phyloP scores from a whole-genome alignment of 2,113 vertebrate genomes.

The Nothobranchius kuhntae region DNA sequence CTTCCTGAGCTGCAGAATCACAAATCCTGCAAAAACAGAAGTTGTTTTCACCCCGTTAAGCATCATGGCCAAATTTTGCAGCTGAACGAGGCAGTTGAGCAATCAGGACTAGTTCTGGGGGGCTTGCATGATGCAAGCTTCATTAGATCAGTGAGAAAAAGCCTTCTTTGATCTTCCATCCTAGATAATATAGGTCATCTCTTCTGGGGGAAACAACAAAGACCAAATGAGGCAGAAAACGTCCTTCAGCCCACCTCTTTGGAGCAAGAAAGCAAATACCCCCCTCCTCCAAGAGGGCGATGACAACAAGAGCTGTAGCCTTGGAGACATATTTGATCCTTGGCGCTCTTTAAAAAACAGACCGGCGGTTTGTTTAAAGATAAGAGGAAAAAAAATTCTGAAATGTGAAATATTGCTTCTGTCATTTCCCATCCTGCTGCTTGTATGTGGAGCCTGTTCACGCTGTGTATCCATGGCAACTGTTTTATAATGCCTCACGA shows the following conservation, averaged over 20 bases:
- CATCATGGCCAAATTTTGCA: constrained; percentile 48
- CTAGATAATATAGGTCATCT: constrained; percentile 76
- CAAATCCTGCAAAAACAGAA: constrained; percentile 44
- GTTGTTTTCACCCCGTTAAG: constrained; percentile 37
- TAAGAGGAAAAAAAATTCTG: constrained; percentile 9
- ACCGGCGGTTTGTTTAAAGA: constrained; percentile 21
- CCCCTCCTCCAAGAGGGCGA: constrained; percentile 1
- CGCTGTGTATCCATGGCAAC: constrained; percentile 76
- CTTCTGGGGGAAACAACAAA: constrained; percentile 74
- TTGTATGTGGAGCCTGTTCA: constrained; percentile 66
- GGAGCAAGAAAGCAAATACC: constrained; percentile 48
- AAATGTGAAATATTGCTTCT: constrained; percentile 66
- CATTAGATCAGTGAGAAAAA: constrained; percentile 54
- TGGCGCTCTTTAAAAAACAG: constrained; percentile 41
- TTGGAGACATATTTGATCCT: constrained; percentile 32
- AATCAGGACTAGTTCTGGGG: constrained; percentile 46
- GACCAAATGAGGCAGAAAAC: constrained; percentile 65
- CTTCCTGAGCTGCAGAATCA: constrained; percentile 53
- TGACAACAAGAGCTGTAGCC: constrained; percentile 14
- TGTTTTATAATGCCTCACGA: constrained; percentile 71
- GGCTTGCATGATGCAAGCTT: constrained; percentile 50
- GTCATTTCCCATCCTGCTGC: constrained; percentile 64
- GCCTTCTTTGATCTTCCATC: constrained; percentile 74
- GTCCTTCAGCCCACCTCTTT: constrained; percentile 55
- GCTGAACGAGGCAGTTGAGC: constrained; percentile 44